Evolutionary conservation across 2,888 invertebrate genomes (phyloP).

Genomic region (Lasioglossum morio): DNA sequence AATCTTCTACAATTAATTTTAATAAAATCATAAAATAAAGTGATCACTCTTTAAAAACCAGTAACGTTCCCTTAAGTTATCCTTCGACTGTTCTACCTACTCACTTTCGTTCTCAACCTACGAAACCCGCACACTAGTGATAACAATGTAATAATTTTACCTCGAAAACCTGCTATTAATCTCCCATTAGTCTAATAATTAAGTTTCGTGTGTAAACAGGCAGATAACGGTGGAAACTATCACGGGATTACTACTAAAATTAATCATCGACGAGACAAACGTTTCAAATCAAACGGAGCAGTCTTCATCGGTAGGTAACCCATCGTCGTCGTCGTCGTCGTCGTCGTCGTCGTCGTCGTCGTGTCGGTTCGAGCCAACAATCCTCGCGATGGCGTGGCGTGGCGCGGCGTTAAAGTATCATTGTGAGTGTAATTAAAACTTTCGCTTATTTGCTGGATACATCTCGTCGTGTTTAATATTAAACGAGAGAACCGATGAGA

Average conservation of each 20-base stretch:
- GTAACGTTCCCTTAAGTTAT: neutral
- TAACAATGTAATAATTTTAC: neutral
- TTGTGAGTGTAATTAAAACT: slow-evolving; percentile 6
- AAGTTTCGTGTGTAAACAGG: neutral
- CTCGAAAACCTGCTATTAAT: neutral
- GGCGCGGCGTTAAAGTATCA: neutral
- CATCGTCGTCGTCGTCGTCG: neutral
- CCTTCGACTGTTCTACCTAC: neutral
- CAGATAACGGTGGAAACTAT: neutral
- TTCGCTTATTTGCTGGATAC: neutral
- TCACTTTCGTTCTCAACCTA: neutral
- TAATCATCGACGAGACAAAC: slow-evolving; percentile 1
- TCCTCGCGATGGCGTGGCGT: neutral
- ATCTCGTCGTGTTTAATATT: slow-evolving; percentile 7
- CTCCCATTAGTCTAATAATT: slow-evolving; percentile 1
- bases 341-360: too few species aligned
- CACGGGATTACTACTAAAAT: neutral
- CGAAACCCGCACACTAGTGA: neutral
- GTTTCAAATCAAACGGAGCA: slow-evolving; percentile 4
- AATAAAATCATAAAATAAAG: too few species aligned
- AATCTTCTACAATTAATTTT: too few species aligned
- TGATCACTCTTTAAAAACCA: neutral
- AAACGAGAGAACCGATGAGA: neutral
- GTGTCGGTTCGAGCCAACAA: neutral
- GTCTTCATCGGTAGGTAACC: neutral